Evolutionary conservation across 2,888 invertebrate species (phyloP).

Genomic region (Latrodectus elegans): DNA sequence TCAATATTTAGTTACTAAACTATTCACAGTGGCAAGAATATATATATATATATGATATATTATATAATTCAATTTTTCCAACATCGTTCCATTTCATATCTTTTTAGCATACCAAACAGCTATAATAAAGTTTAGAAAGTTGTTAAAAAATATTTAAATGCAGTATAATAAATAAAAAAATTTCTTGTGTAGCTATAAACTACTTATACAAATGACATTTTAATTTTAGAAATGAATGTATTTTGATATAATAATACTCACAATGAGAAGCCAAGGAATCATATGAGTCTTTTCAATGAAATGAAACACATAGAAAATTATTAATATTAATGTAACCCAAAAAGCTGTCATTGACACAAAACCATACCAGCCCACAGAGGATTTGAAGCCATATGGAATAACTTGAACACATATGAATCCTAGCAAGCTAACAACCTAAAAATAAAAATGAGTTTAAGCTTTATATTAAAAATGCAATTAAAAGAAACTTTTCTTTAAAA

Average conservation of each 20-base stretch:
- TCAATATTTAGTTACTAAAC: too few relatives aligned
- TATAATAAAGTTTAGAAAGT: too few relatives aligned
- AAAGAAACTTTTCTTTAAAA: slow-evolving; percentile 85
- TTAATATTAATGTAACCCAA: slow-evolving; percentile 87
- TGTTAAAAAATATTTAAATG: too few relatives aligned
- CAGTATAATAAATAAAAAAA: too few relatives aligned
- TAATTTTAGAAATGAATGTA: too few relatives aligned
- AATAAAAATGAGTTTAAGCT: slow-evolving; percentile 12
- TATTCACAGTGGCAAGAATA: too few relatives aligned
- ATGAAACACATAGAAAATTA: slow-evolving; percentile 88
- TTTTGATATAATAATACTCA: slow-evolving; percentile 72
- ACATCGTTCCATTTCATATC: too few relatives aligned
- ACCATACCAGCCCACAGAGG: slow-evolving; percentile 83
- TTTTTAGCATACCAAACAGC: too few relatives aligned
- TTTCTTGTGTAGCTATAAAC: too few relatives aligned
- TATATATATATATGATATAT: too few relatives aligned
- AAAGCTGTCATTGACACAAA: slow-evolving; percentile 88
- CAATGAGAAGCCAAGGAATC: slow-evolving; percentile 90
- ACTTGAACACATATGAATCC: slow-evolving; percentile 87
- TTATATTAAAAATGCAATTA: slow-evolving; percentile 78
- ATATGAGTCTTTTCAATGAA: slow-evolving; percentile 88
- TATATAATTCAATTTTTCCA: too few relatives aligned
- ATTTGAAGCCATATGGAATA: slow-evolving; percentile 76
- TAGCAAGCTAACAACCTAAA: slow-evolving; percentile 76
- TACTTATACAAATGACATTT: too few relatives aligned